phyloP scores from a whole-genome alignment of 2,113 vertebrate genomes.

The Halcyon malimbica region DNA sequence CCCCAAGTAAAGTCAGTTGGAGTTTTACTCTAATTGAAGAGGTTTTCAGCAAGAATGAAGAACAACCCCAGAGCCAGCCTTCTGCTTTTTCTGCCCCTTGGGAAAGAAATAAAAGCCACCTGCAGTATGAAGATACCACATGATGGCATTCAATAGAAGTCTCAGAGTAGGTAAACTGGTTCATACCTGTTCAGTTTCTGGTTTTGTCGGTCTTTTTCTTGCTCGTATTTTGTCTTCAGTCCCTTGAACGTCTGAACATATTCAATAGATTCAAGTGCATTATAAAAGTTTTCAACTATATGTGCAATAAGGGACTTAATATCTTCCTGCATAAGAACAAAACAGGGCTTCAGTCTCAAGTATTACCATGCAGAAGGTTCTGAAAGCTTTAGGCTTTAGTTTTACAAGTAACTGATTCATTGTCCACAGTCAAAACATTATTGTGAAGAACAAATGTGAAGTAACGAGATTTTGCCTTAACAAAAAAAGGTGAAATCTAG shows the following conservation, averaged over 20 bases:
- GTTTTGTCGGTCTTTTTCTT: slow-evolving; percentile 94
- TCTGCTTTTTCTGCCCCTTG: background rate
- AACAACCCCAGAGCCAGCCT: background rate
- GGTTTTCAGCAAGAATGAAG: background rate
- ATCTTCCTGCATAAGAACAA: slow-evolving; percentile 86
- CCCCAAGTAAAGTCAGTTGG: background rate
- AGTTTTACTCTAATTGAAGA: background rate
- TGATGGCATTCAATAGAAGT: background rate
- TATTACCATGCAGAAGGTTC: background rate
- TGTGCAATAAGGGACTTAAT: slow-evolving; percentile 97
- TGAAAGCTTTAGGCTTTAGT: background rate
- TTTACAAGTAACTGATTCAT: background rate
- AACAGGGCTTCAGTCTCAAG: slow-evolving; percentile 36
- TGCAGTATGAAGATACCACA: background rate
- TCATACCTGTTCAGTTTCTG: slow-evolving; percentile 92
- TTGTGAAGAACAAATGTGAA: background rate
- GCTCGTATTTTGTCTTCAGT: slow-evolving; percentile 95
- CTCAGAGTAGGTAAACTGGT: background rate
- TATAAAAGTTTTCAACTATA: slow-evolving; percentile 99
- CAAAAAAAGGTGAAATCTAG: background rate
- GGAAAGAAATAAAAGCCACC: background rate
- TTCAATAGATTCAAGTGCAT: slow-evolving; percentile 97
- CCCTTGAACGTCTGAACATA: slow-evolving; percentile 99
- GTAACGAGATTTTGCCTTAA: background rate
- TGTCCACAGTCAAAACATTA: background rate